Conservation (phyloP, 2,888 invertebrate species). For the Amiota mariae region DNA sequence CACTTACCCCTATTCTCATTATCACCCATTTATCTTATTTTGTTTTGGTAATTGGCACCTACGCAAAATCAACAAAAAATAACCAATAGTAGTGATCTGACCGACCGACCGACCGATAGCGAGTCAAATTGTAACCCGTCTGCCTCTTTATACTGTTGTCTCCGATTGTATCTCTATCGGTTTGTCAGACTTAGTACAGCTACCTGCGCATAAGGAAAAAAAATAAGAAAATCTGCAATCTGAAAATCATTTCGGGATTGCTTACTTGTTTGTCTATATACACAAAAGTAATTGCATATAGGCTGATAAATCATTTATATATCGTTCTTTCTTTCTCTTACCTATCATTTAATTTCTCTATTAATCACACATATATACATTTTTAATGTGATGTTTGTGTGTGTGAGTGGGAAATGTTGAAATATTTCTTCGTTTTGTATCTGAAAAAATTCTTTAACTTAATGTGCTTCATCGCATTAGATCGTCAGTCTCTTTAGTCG, state of each 20-base stretch:
- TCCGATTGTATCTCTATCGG: too few relatives aligned
- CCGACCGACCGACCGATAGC: too few relatives aligned
- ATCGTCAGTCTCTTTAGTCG: constrained; percentile 75
- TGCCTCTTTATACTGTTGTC: too few relatives aligned
- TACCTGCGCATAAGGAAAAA: too few relatives aligned
- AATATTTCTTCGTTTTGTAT: constrained; percentile 60
- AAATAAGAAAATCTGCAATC: too few relatives aligned
- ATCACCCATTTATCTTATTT: neutral
- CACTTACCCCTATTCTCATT: neutral
- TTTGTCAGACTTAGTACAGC: too few relatives aligned
- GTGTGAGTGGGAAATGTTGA: constrained; percentile 59
- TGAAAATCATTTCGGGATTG: too few relatives aligned
- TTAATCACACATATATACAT: constrained; percentile 27
- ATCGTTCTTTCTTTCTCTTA: constrained; percentile 41
- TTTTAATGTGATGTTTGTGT: constrained; percentile 35
- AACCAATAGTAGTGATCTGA: too few relatives aligned
- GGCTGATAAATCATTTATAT: constrained; percentile 45
- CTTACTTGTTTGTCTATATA: constrained; percentile 3
- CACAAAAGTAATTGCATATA: constrained; percentile 42
- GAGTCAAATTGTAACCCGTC: too few relatives aligned
- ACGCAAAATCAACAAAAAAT: too few relatives aligned
- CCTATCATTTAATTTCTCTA: constrained; percentile 3
- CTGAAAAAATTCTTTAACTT: constrained; percentile 71
- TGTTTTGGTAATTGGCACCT: too few relatives aligned
- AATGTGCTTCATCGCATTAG: constrained; percentile 72